Percentiles rank a stretch among this genome's conserved stretches.
Evolutionary conservation across 2,797 vertebrate genomes (phyloP).

Genomic region (Rhinichthys osculus): DNA sequence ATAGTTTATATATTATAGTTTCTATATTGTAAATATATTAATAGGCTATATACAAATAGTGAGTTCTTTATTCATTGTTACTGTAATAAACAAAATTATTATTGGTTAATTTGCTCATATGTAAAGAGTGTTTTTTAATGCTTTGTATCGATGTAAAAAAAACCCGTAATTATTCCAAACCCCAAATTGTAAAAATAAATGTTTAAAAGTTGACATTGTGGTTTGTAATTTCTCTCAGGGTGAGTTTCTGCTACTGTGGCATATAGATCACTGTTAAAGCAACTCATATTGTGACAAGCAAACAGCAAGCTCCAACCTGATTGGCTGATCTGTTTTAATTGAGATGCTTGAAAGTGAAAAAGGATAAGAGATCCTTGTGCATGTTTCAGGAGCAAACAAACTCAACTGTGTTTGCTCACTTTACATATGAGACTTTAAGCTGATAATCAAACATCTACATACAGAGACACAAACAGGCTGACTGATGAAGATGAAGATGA

Average conservation of each 20-base stretch:
- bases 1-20: no score
- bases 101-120: no score
- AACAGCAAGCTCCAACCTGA: not conserved
- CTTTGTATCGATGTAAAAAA: no score
- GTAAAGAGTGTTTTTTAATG: no score
- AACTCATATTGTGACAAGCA: not conserved
- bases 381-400: not conserved
- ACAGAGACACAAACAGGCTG: not conserved
- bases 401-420: not conserved
- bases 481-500: not conserved
- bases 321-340: not conserved
- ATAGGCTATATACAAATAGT: no score
- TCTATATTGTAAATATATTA: no score
- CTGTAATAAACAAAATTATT: no score
- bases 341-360: not conserved
- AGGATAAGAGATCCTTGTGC: not conserved
- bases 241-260: not conserved
- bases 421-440: not conserved
- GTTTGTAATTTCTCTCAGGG: not conserved
- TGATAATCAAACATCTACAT: not conserved
- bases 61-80: no score
- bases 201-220: not conserved
- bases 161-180: not conserved
- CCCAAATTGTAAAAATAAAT: not conserved
- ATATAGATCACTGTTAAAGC: not conserved